Evolutionary conservation across 2,888 invertebrate species (phyloP), one percentile per base, ranked within the genome.

Genomic region (Dolichopus griseipennis): DNA sequence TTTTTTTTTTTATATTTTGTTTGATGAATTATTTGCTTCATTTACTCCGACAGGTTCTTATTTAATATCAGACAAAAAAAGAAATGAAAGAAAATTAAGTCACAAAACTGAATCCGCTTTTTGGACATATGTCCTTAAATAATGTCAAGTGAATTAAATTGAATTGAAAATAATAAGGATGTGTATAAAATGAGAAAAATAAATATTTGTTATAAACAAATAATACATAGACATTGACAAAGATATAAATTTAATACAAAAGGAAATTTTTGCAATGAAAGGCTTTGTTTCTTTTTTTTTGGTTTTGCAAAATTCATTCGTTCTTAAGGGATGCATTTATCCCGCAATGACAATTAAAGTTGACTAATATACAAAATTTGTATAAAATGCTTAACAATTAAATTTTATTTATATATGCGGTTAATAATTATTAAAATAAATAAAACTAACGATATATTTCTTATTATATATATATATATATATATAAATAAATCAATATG

Each of bases 1-100:
- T 18, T 52, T 52, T 18, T 52, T 52, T 18, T 52, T 52, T 52
- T 52, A 1, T 52, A 4, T 52, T n/a, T 52, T 52, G 9, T 52
- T 52, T 52, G 52, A 52, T 52, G 52, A 52, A 52, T 52, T 52
- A 52, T 52, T 52, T 52, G 52, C 52, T 52, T 52, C 52, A 52
- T 52, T 52, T 52, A 52, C 52, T 52, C 52, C 52, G 52, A 52
- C 52, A 52, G 52, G 52, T 52, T 52, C 52, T 12, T n/a, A 52
- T 52, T 52, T 18, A 52, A 52, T 52, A 52, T 15, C 2, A 52
- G n/a, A 52, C 15, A 52, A 52, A n/a, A 52, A n/a, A 15, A 52
- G 52, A 52, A 52, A 52, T 18, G 18, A 52, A 15, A 52, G 15
- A 52, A 52, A 12, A 43, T 10, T 18, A 52, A 18, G 15, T n/a